A percentile compares a stretch with the other conserved stretches of the same genome.
Evolutionary conservation across 1,140 invertebrate species (phyloP).

Genomic region (Pemphigus obesinymphae): DNA sequence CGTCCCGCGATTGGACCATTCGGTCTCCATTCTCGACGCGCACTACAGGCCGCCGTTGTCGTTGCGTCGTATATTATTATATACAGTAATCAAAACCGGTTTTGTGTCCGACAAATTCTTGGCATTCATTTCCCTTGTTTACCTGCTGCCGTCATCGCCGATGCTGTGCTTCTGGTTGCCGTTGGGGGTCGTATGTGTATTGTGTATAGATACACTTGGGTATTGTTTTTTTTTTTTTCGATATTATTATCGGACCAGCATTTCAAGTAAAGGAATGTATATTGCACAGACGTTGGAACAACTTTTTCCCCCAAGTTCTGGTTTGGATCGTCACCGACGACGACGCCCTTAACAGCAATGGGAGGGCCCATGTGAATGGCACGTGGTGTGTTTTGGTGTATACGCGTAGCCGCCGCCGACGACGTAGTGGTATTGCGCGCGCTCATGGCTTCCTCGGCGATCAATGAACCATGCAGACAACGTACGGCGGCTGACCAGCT

Average conservation of each 20-base stretch:
- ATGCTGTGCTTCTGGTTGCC: neutral
- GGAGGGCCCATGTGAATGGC: conserved; percentile 24
- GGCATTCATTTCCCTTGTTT: conserved; percentile 40
- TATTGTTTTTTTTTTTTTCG: neutral
- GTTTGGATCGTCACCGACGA: neutral
- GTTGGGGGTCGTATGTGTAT: neutral
- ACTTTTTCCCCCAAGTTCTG: neutral
- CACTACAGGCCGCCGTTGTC: neutral
- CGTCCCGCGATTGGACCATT: neutral
- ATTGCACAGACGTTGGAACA: neutral
- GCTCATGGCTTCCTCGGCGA: conserved; percentile 26
- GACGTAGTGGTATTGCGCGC: conserved; percentile 22
- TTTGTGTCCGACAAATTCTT: conserved; percentile 37
- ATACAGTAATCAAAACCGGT: conserved; percentile 34
- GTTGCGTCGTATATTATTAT: neutral
- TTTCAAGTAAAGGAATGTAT: neutral
- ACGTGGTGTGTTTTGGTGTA: conserved; percentile 26
- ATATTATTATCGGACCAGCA: neutral
- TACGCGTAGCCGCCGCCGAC: neutral
- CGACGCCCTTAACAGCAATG: neutral
- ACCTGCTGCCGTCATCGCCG: neutral
- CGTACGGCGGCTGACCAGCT: neutral
- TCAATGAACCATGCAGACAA: conserved; percentile 38
- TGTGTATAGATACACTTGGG: neutral
- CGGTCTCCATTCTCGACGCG: neutral